Conservation (phyloP, 2,888 invertebrate species). For the Apocheima hispidaria region DNA sequence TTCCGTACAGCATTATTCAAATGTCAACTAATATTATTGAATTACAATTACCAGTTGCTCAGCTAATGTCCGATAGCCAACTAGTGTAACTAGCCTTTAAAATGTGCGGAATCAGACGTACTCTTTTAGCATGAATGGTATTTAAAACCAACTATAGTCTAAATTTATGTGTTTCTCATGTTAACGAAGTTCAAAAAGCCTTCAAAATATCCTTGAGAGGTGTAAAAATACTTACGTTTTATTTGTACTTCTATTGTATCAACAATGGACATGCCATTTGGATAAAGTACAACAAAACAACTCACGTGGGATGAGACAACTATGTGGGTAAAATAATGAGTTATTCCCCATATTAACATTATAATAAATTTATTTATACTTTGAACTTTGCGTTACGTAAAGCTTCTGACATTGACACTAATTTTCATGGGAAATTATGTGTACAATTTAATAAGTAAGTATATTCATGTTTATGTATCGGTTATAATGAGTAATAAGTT, state of each 20-base stretch:
- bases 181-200: slow-evolving; percentile 25
- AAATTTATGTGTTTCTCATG: slow-evolving; percentile 26
- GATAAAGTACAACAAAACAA: no score
- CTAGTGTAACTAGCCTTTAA: slow-evolving; percentile 9
- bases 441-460: background rate
- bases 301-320: slow-evolving; percentile 37
- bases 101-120: slow-evolving; percentile 2
- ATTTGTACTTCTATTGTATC: slow-evolving; percentile 41
- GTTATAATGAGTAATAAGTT: no score
- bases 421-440: slow-evolving; percentile 9
- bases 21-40: no score
- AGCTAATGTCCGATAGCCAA: background rate
- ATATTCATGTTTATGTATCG: no score
- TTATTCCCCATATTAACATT: slow-evolving; percentile 12
- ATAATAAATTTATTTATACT: slow-evolving; percentile 5
- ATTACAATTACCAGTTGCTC: background rate
- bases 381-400: slow-evolving; percentile 3
- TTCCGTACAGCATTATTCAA: no score
- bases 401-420: slow-evolving; percentile 17
- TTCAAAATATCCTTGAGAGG: slow-evolving; percentile 59
- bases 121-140: slow-evolving; percentile 11
- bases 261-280: slow-evolving; percentile 33
- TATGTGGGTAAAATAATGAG: slow-evolving; percentile 22
- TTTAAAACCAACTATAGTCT: slow-evolving; percentile 6
- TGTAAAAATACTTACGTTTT: slow-evolving; percentile 57